Evolutionary conservation across 2,888 invertebrate genomes (phyloP).

Genomic region (Endomychus coccineus): DNA sequence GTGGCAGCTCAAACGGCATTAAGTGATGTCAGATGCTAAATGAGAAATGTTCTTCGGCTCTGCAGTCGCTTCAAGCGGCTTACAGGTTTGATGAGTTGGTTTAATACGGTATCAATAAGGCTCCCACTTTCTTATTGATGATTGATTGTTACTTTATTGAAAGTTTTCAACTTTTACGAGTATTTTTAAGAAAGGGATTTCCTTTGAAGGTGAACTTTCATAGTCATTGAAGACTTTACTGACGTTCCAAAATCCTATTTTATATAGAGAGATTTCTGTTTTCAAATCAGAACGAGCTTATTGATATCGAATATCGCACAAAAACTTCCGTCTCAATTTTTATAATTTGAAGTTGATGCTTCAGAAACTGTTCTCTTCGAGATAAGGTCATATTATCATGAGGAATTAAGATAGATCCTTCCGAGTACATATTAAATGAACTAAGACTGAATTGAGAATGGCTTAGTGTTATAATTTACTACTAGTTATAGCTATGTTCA

Average conservation of each 20-base stretch:
- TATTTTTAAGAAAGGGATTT: background rate
- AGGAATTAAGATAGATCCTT: too few relatives aligned
- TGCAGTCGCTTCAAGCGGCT: conserved; percentile 15
- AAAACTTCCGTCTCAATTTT: too few relatives aligned
- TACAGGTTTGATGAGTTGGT: background rate
- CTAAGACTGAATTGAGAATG: too few relatives aligned
- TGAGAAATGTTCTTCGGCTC: conserved; percentile 24
- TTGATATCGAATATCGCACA: too few relatives aligned
- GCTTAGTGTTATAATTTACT: too few relatives aligned
- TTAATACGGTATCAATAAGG: background rate
- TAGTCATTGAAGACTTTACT: background rate
- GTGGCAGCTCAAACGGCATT: conserved; percentile 20
- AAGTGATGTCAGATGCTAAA: conserved; percentile 25
- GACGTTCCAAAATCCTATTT: background rate
- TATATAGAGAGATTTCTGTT: background rate
- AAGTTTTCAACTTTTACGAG: background rate
- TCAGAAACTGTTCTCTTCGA: too few relatives aligned
- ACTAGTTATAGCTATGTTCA: too few relatives aligned
- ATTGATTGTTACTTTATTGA: background rate
- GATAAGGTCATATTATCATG: too few relatives aligned
- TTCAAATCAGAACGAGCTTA: too few relatives aligned
- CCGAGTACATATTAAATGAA: too few relatives aligned
- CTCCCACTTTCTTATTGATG: background rate
- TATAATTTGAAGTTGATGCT: too few relatives aligned
- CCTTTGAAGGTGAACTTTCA: background rate